phyloP scores from a whole-genome alignment of 2,113 vertebrate species.

The Synchiropus splendidus region DNA sequence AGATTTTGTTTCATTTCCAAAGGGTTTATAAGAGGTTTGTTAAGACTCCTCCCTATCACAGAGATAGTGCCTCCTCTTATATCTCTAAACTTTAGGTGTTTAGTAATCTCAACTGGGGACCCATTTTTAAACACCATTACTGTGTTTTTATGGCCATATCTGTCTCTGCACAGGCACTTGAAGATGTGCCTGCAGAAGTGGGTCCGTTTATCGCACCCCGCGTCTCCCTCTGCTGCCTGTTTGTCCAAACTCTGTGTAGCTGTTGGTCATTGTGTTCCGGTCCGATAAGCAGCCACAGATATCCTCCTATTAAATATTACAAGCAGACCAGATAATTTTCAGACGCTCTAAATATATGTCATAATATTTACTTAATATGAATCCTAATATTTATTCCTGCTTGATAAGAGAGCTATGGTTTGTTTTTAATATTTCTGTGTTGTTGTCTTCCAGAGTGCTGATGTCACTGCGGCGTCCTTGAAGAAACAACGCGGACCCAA shows the following conservation, averaged over 20 bases:
- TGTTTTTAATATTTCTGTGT: not conserved
- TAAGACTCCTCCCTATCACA: too few species aligned
- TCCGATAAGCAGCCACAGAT: conserved; percentile 23
- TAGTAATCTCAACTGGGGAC: too few species aligned
- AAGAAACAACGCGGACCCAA: conserved; percentile 35
- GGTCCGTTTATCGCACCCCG: conserved; percentile 12
- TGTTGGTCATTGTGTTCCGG: conserved; percentile 25
- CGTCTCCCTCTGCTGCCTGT: conserved; percentile 13
- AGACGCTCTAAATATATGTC: conserved; percentile 14
- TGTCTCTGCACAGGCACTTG: too few species aligned
- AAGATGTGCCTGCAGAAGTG: too few species aligned
- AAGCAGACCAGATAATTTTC: conserved; percentile 23
- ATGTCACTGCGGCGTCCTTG: conserved; percentile 39
- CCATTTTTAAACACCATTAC: too few species aligned
- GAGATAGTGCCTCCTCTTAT: too few species aligned
- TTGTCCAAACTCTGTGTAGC: conserved; percentile 11
- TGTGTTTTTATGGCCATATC: too few species aligned
- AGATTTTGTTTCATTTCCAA: too few species aligned
- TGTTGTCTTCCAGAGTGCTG: conserved; percentile 60
- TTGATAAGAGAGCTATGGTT: conserved; percentile 16
- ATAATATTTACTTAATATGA: conserved; percentile 44
- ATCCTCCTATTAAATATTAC: conserved; percentile 11
- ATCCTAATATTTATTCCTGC: conserved; percentile 4
- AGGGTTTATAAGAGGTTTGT: too few species aligned
- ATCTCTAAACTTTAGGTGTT: too few species aligned